These are phyloP conservation scores for Latrodectus geometricus DNA, from an alignment of 1,140 invertebrate genomes.

Conservation along the genomic window DNA sequence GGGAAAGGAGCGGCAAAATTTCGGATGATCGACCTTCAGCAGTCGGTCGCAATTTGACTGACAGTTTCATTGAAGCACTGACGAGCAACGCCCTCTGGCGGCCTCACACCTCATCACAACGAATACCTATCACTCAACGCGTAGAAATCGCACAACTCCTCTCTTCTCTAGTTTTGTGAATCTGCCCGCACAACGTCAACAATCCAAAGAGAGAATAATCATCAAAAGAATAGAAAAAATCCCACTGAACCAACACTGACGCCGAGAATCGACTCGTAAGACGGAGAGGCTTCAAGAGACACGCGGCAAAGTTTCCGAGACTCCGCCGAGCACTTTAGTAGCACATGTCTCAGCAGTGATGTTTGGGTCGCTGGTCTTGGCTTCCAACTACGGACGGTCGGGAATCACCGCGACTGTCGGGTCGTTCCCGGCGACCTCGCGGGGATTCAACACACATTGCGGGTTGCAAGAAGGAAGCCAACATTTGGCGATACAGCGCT, in stretches of 20 bases:
- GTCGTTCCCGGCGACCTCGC: conserved; percentile 59
- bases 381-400: conserved; percentile 39
- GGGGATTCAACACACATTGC: conserved; percentile 43
- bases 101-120: conserved; percentile 29
- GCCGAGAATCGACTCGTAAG: background rate
- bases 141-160: background rate
- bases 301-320: background rate
- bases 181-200: background rate
- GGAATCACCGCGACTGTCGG: conserved; percentile 51
- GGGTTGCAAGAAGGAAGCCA: conserved; percentile 15
- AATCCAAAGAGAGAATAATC: background rate
- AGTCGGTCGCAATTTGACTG: conserved; percentile 60
- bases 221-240: too few species aligned
- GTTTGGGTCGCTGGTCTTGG: conserved; percentile 23
- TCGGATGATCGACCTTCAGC: conserved; percentile 60
- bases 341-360: conserved; percentile 7
- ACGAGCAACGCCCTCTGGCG: conserved; percentile 49
- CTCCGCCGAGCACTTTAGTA: background rate
- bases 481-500: conserved; percentile 1
- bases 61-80: conserved; percentile 58
- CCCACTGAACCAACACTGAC: background rate
- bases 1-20: conserved; percentile 42
- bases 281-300: background rate
- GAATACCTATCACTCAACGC: conserved; percentile 20
- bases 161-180: background rate